Percentiles rank a stretch among this genome's conserved stretches.
These are phyloP conservation scores for Oophaga pumilio DNA, from an alignment of 2,113 vertebrate genomes.

Conservation along the genomic window DNA sequence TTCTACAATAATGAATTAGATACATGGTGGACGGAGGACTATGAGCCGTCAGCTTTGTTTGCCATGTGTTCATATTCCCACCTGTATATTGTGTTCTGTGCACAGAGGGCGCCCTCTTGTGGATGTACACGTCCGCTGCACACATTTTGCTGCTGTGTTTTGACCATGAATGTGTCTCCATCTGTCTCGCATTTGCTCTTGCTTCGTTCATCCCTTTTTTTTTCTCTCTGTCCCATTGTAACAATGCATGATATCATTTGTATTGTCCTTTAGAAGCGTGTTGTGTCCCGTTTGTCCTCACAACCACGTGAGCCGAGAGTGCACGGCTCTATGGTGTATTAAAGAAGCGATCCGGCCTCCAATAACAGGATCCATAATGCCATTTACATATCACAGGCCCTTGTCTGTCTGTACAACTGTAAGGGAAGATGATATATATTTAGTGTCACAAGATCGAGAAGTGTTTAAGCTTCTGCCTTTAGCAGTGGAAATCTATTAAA, in stretches of 20 bases:
- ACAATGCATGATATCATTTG: background rate
- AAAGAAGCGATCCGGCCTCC: background rate
- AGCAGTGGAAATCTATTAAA: no score
- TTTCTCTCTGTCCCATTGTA: background rate
- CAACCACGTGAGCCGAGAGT: background rate
- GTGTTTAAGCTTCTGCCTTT: no score
- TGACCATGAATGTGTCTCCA: background rate
- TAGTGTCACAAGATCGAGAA: background rate
- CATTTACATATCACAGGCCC: background rate
- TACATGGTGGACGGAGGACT: background rate
- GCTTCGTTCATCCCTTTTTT: background rate
- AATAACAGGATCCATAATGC: background rate
- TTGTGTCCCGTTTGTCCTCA: background rate
- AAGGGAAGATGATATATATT: background rate
- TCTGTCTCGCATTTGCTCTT: background rate
- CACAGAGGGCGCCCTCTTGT: background rate
- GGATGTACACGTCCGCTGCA: background rate
- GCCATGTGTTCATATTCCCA: background rate
- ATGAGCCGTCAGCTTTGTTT: background rate
- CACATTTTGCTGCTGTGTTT: background rate
- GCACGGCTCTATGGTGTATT: background rate
- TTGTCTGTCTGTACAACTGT: background rate
- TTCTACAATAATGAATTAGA: background rate
- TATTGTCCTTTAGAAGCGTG: background rate
- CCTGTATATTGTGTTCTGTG: background rate